These are phyloP conservation scores for Cichlasoma orientale DNA, from an alignment of 2,797 vertebrate species.

Conservation along the genomic window DNA sequence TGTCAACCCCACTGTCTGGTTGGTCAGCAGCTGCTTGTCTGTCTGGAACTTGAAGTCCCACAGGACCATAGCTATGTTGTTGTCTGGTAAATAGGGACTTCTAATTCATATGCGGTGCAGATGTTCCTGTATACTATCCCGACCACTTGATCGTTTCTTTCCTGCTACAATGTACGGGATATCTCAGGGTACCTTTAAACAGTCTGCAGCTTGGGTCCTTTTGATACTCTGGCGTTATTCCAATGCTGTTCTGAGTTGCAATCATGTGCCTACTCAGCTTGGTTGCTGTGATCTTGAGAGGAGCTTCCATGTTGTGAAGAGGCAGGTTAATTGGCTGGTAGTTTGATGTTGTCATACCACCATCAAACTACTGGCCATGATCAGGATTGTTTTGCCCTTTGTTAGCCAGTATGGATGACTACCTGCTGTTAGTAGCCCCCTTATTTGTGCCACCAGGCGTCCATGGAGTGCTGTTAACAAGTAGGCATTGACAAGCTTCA, in stretches of 20 bases:
- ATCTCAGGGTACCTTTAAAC: background rate
- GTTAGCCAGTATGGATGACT: background rate
- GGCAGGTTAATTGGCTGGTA: background rate
- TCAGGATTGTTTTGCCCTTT: background rate
- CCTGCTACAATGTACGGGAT: background rate
- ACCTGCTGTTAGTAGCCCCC: background rate
- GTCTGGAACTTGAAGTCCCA: background rate
- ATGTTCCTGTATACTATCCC: background rate
- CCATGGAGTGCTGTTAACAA: background rate
- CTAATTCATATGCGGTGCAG: background rate
- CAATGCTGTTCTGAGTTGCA: background rate
- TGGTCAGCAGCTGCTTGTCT: background rate
- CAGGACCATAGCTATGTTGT: background rate
- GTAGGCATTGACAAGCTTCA: background rate
- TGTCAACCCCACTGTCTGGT: background rate
- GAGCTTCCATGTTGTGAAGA: background rate
- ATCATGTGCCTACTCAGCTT: background rate
- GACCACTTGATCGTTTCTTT: background rate
- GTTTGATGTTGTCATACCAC: background rate
- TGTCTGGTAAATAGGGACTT: background rate
- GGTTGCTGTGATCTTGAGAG: background rate
- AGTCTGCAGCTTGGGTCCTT: background rate
- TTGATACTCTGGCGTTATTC: background rate
- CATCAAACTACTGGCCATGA: too few relatives aligned
- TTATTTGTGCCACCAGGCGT: background rate